A percentile compares a stretch with the other conserved stretches of the same genome.
Evolutionary conservation across 2,888 invertebrate species (phyloP).

Genomic region (Apodemia mormo): DNA sequence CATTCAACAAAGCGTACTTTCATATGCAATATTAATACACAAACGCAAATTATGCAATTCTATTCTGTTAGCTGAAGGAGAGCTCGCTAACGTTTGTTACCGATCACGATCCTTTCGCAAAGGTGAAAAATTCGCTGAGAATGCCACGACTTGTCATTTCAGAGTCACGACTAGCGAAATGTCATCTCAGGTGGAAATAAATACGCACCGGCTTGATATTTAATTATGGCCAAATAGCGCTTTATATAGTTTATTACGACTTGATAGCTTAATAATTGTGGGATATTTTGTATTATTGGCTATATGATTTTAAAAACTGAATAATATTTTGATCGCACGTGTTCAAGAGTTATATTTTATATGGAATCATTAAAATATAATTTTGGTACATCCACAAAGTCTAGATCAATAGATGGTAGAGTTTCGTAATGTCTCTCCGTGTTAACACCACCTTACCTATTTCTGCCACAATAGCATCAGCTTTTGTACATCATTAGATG

Average conservation of each 20-base stretch:
- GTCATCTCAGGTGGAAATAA: conserved; percentile 47
- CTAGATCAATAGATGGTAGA: too few species aligned
- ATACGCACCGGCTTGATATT: conserved; percentile 38
- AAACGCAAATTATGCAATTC: conserved; percentile 10
- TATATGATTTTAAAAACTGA: too few species aligned
- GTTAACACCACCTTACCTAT: too few species aligned
- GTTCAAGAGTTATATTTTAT: too few species aligned
- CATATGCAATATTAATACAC: conserved; percentile 9
- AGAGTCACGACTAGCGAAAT: conserved; percentile 73
- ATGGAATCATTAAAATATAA: too few species aligned
- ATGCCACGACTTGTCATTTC: conserved; percentile 79
- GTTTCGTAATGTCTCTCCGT: too few species aligned
- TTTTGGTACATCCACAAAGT: too few species aligned
- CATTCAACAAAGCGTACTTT: background rate
- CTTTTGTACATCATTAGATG: too few species aligned
- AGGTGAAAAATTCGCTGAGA: conserved; percentile 78
- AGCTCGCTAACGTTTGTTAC: conserved; percentile 46
- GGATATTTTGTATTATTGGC: too few species aligned
- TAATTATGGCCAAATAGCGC: conserved; percentile 11
- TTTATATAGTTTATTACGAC: background rate
- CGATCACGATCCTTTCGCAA: conserved; percentile 78
- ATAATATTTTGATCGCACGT: too few species aligned
- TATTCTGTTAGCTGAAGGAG: conserved; percentile 10
- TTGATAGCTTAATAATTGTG: too few species aligned
- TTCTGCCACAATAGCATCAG: too few species aligned